phyloP scores from a whole-genome alignment of 2,888 invertebrate species.

The Drosophila paranaensis region DNA sequence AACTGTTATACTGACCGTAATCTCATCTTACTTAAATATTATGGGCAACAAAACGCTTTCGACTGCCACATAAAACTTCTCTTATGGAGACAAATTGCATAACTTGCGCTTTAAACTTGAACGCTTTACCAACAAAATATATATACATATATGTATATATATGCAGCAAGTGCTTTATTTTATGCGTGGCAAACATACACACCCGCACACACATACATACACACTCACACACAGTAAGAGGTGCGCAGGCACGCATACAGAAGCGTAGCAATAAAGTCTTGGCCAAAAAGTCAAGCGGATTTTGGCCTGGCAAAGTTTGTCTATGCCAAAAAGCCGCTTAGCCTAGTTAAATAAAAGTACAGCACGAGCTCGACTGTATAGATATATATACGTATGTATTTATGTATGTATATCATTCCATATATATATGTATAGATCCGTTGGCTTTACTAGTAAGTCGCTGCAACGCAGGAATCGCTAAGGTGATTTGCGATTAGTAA shows the following conservation, averaged over 20 bases:
- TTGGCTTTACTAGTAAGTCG: no score
- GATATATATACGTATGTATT: background rate
- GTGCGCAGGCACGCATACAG: conserved; percentile 18
- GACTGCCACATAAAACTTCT: conserved; percentile 12
- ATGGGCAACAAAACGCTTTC: conserved; percentile 12
- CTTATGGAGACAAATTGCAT: conserved; percentile 40
- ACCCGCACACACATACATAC: background rate
- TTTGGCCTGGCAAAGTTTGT: conserved; percentile 73
- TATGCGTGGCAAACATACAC: conserved; percentile 31
- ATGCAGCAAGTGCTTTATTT: conserved; percentile 29
- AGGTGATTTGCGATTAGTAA: conserved; percentile 40
- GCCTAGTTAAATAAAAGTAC: conserved; percentile 77
- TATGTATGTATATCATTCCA: conserved; percentile 2
- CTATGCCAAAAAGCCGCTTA: conserved; percentile 71
- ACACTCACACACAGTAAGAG: background rate
- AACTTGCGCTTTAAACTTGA: conserved; percentile 36
- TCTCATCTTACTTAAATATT: conserved; percentile 9
- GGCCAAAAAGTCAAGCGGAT: conserved; percentile 76
- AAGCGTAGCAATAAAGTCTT: conserved; percentile 58
- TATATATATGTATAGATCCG: background rate
- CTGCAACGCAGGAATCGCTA: conserved; percentile 16
- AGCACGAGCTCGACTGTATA: conserved; percentile 39
- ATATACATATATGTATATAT: background rate
- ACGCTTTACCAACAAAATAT: conserved; percentile 28
- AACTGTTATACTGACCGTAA: conserved; percentile 6